phyloP scores from a whole-genome alignment of 2,797 vertebrate genomes.

The Pangasius larnaudii region DNA sequence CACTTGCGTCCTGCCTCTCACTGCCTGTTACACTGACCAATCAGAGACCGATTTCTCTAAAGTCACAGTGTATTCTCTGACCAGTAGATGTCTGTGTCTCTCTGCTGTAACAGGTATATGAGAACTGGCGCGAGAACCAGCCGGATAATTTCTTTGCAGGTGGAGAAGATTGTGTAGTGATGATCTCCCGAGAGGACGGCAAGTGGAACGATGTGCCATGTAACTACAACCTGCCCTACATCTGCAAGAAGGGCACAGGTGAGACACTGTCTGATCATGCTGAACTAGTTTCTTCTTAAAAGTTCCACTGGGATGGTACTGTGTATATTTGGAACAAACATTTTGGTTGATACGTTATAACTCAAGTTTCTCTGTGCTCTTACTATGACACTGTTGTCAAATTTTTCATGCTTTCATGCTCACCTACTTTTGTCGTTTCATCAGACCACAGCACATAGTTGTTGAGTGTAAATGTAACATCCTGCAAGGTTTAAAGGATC shows the following conservation, averaged over 20 bases:
- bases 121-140: conserved; percentile 95
- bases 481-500: neutral
- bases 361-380: neutral
- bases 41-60: neutral
- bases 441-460: neutral
- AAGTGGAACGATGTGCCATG: conserved; percentile 97
- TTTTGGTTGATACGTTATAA: conserved; percentile 16
- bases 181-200: conserved; percentile 91
- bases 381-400: neutral
- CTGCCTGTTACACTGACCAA: neutral
- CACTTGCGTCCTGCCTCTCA: neutral
- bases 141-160: conserved; percentile 96
- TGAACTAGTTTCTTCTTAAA: conserved; percentile 30
- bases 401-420: neutral
- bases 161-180: conserved; percentile 94
- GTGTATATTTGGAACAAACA: conserved; percentile 20
- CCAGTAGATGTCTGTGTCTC: neutral
- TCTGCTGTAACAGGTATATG: conserved; percentile 81
- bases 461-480: neutral
- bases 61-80: conserved; percentile 1
- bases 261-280: conserved; percentile 24
- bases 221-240: conserved; percentile 96
- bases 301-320: conserved; percentile 1
- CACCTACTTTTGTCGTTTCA: neutral
- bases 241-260: conserved; percentile 98